Evolutionary conservation across 2,888 invertebrate species (phyloP).

Genomic region (Plagiodera versicolora): DNA sequence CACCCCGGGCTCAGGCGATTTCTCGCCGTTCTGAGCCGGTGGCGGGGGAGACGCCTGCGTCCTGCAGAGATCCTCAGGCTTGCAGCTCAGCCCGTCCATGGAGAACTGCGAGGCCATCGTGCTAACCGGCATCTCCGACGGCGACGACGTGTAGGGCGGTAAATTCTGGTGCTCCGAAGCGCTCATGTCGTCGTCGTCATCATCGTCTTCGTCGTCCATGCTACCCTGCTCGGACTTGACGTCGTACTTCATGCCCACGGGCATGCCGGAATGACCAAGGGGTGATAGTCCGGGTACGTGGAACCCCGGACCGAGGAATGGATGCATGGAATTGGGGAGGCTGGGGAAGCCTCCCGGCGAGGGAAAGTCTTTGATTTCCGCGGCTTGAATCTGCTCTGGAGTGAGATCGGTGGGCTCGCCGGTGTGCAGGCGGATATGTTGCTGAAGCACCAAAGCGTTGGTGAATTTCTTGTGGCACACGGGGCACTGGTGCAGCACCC

Average conservation of each 20-base stretch:
- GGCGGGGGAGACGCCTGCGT: conserved; percentile 48
- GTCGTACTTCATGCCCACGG: conserved; percentile 63
- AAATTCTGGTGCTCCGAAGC: conserved; percentile 52
- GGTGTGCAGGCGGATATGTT: conserved; percentile 91
- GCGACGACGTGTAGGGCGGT: conserved; percentile 72
- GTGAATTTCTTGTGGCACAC: conserved; percentile 97
- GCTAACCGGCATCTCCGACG: conserved; percentile 78
- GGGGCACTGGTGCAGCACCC: conserved; percentile 93
- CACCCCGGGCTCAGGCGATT: conserved; percentile 54
- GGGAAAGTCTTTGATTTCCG: conserved; percentile 77
- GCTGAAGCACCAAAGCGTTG: conserved; percentile 88
- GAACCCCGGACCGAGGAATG: conserved; percentile 64
- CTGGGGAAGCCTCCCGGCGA: conserved; percentile 59
- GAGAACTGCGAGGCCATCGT: conserved; percentile 69
- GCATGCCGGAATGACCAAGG: conserved; percentile 65
- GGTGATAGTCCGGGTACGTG: conserved; percentile 64
- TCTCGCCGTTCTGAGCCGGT: conserved; percentile 57
- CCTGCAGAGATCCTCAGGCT: conserved; percentile 54
- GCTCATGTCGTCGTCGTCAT: conserved; percentile 65
- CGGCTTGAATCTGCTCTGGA: conserved; percentile 82
- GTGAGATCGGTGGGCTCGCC: conserved; percentile 85
- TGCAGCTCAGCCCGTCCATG: conserved; percentile 54
- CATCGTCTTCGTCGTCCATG: conserved; percentile 68
- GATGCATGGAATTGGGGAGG: conserved; percentile 61
- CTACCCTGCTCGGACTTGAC: conserved; percentile 63